Conservation (phyloP, 2,113 vertebrate species). For the Strix aluco region DNA sequence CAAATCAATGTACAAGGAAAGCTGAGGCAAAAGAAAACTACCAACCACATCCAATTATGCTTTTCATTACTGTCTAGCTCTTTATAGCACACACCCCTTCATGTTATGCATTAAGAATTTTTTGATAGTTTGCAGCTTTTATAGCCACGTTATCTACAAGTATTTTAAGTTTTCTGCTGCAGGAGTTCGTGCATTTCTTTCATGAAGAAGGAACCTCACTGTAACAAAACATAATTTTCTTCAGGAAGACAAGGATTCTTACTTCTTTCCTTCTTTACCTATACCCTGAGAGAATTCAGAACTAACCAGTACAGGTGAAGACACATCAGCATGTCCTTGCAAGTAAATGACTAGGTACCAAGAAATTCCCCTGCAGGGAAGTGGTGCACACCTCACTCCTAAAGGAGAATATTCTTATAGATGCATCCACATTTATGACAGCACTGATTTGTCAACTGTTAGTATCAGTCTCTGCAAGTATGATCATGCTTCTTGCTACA, state of each 20-base stretch:
- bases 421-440: not conserved
- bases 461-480: not conserved
- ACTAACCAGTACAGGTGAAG: not conserved
- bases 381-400: not conserved
- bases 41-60: not conserved
- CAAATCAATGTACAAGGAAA: not conserved
- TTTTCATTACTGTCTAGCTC: not conserved
- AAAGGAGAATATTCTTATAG: not conserved
- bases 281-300: not conserved
- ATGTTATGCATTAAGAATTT: too few relatives aligned
- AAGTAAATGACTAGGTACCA: conserved; percentile 11
- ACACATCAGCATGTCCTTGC: conserved; percentile 12
- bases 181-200: not conserved
- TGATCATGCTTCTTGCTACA: not conserved
- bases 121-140: not conserved
- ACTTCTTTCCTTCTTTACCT: not conserved
- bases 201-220: not conserved
- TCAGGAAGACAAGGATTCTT: not conserved
- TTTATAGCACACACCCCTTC: not conserved
- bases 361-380: conserved; percentile 45
- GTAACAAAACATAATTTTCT: not conserved
- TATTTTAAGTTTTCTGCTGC: not conserved
- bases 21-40: not conserved
- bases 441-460: not conserved
- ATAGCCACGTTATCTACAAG: not conserved